These are phyloP conservation scores for Hybognathus amarus DNA, from an alignment of 2,797 vertebrate species.

Conservation along the genomic window DNA sequence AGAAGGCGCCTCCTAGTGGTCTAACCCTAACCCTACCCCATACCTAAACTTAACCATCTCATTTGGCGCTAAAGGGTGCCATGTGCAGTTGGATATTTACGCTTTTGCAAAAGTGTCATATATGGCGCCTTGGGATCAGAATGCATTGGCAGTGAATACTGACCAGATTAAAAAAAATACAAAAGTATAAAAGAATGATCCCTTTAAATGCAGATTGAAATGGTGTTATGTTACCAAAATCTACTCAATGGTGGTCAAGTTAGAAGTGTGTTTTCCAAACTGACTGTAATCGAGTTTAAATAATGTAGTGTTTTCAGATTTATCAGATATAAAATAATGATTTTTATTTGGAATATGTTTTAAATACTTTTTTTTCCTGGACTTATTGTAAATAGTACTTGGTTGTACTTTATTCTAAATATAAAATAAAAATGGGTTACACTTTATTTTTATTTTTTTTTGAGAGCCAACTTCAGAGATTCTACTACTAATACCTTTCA, in stretches of 20 bases:
- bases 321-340: background rate
- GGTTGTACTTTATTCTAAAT: background rate
- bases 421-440: too few relatives aligned
- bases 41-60: too few relatives aligned
- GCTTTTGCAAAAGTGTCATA: too few relatives aligned
- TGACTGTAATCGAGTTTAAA: background rate
- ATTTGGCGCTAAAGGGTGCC: too few relatives aligned
- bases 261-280: background rate
- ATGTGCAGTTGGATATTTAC: too few relatives aligned
- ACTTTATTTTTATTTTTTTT: too few relatives aligned
- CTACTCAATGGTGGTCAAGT: background rate
- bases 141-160: background rate
- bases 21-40: too few relatives aligned
- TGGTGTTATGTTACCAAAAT: background rate
- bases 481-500: too few relatives aligned
- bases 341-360: background rate
- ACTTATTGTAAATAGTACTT: background rate
- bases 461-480: too few relatives aligned
- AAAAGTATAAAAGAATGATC: background rate
- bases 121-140: too few relatives aligned
- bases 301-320: background rate
- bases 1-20: too few relatives aligned
- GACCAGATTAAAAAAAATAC: background rate
- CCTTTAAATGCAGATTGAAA: background rate
- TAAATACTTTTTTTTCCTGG: background rate